Base-by-base conservation (phyloP, 2,113 vertebrate species). In the Brachyhypopomus occidentalis region DNA sequence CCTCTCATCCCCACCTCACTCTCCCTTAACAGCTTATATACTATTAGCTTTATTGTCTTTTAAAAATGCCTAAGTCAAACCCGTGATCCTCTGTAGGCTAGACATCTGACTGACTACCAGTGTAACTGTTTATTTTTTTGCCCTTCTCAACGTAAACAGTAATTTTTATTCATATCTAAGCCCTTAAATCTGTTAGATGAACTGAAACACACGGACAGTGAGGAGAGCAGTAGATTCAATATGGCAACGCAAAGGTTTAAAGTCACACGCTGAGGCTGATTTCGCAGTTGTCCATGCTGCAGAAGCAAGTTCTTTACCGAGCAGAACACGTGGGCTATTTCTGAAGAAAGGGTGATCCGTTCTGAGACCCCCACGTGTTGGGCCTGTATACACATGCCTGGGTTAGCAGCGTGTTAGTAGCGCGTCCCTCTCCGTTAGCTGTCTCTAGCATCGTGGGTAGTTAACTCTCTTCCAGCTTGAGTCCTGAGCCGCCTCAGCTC, bases 401-500 rank as follows among this genome's bases (percentile, higher is more conserved):
- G 4, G 34, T 67, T 36, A 67, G 64, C 34, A 38, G 64, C 25
- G 45, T 76, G 30, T 76, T 30, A 30, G 30, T 30, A 30, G 30
- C 30, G 30, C 3, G 30, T 30, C 30, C 3, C 30, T 30, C 30
- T 30, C 30, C 45, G 12, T 52, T 14, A 52, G 45, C 11, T 14
- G 45, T 52, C 45, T 11, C 9, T 41, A 41, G 41, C 9, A 14
- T 11, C 12, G 41, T 1, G 7, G 45, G 45, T 9, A 8, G 86
- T 90, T 93, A 95, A 89, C 92, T 92, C 79, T 95, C 93, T 5
- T 95, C 94, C 1, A 93, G 92, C 67, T 90, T 88, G 85, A 45
- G 94, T 95, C 91, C 95, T 95, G 73, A 98, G 89, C 81, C 94
- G 91, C 62, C 89, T 90, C 55, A 99, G 94, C 87, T 99, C 95